A percentile compares a stretch with the other conserved stretches of the same genome.
phyloP scores from a whole-genome alignment of 2,797 vertebrate species.

The Acipenser oxyrinchus region DNA sequence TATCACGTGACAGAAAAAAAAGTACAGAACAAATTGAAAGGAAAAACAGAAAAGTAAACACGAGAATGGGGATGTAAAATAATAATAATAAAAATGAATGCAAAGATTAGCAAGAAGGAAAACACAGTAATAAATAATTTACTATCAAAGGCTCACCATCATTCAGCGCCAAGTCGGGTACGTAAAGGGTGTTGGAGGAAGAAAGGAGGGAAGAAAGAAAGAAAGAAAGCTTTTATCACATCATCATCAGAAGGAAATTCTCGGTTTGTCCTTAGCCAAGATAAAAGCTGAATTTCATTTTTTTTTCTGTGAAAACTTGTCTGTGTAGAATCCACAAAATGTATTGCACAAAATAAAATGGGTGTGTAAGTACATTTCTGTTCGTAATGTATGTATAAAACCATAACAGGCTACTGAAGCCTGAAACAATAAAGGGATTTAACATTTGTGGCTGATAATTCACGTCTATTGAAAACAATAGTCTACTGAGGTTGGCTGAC shows the following conservation, averaged over 20 bases:
- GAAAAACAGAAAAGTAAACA: neutral
- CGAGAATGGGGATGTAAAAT: neutral
- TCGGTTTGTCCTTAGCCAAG: no score
- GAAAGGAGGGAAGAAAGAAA: conserved; percentile 30
- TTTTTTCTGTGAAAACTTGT: no score
- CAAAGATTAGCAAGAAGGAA: conserved; percentile 2
- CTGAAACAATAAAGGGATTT: no score
- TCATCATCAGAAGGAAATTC: neutral
- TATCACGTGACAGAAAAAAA: neutral
- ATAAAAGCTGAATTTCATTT: no score
- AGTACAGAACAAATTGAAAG: neutral
- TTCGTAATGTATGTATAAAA: no score
- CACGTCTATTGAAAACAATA: no score
- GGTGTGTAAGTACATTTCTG: no score
- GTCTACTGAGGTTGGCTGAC: no score
- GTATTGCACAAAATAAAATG: no score
- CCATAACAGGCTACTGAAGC: no score
- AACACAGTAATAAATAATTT: conserved; percentile 14
- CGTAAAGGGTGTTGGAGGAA: conserved; percentile 43
- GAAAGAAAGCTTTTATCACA: conserved; percentile 8
- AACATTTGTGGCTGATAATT: no score
- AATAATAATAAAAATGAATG: neutral
- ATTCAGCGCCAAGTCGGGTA: conserved; percentile 41
- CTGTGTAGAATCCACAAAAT: no score
- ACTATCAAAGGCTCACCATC: conserved; percentile 51